phyloP scores from a whole-genome alignment of 2,113 vertebrate species.

The Pteropus alecto region DNA sequence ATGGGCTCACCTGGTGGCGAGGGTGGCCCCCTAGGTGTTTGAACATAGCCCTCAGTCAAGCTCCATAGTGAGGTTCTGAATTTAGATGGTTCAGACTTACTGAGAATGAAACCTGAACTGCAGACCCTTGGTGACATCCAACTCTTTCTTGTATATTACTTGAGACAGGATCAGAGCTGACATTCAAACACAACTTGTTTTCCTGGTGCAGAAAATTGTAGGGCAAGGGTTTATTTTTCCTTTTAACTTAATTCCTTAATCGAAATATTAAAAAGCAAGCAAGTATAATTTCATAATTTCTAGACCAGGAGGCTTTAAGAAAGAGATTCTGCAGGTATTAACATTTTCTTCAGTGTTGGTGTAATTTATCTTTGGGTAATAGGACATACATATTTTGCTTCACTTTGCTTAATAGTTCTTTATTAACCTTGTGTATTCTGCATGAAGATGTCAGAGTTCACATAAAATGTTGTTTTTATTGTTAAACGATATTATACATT shows the following conservation, averaged over 20 bases:
- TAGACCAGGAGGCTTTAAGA: neutral
- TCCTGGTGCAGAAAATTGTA: neutral
- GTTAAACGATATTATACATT: neutral
- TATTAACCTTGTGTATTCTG: neutral
- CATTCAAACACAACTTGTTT: slow-evolving; percentile 13
- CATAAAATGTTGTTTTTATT: neutral
- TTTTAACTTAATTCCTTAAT: neutral
- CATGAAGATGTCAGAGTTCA: neutral
- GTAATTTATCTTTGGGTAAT: neutral
- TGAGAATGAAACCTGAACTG: neutral
- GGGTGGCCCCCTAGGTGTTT: neutral
- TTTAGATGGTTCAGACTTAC: neutral
- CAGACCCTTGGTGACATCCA: neutral
- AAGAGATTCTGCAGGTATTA: neutral
- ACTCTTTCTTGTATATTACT: neutral
- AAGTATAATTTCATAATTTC: neutral
- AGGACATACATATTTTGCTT: neutral
- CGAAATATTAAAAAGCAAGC: neutral
- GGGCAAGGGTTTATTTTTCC: neutral
- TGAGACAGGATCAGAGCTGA: neutral
- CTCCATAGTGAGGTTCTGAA: neutral
- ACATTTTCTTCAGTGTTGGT: neutral
- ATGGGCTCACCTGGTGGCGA: neutral
- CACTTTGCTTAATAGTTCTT: neutral
- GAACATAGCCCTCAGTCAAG: neutral